phyloP scores from a whole-genome alignment of 2,888 invertebrate species.

The Torymus texanus region DNA sequence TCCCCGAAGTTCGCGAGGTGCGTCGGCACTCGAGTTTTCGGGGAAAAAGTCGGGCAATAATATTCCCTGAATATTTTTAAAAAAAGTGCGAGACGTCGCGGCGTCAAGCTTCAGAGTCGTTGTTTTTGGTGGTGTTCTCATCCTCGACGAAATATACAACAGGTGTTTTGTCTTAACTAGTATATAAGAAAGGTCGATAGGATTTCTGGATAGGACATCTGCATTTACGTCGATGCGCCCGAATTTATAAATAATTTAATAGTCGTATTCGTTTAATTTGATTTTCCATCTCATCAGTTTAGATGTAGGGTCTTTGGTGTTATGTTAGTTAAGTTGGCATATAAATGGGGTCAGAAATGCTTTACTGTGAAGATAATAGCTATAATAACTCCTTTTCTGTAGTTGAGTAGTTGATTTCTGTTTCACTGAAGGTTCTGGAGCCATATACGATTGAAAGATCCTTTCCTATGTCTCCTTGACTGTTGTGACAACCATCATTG shows the following conservation, averaged over 20 bases:
- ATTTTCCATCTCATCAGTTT: slow-evolving; percentile 64
- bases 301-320: slow-evolving; percentile 63
- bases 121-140: too few species aligned
- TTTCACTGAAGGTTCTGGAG: slow-evolving; percentile 64
- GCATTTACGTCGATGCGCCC: slow-evolving; percentile 35
- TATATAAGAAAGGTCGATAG: not conserved
- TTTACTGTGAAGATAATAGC: slow-evolving; percentile 30
- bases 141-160: too few species aligned
- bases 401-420: slow-evolving; percentile 67
- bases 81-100: too few species aligned
- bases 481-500: slow-evolving; percentile 65
- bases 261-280: slow-evolving; percentile 66
- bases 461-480: slow-evolving; percentile 63
- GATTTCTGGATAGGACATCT: slow-evolving; percentile 49
- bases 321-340: slow-evolving; percentile 64
- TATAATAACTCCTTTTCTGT: slow-evolving; percentile 66
- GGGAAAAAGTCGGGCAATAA: too few species aligned
- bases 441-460: slow-evolving; percentile 68
- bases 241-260: slow-evolving; percentile 58
- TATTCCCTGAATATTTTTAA: too few species aligned
- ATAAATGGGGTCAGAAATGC: slow-evolving; percentile 21
- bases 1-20: too few species aligned
- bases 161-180: too few species aligned
- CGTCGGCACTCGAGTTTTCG: too few species aligned
- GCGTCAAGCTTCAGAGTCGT: too few species aligned